Conservation (phyloP, 2,797 vertebrate genomes). For the Pampus argenteus region DNA sequence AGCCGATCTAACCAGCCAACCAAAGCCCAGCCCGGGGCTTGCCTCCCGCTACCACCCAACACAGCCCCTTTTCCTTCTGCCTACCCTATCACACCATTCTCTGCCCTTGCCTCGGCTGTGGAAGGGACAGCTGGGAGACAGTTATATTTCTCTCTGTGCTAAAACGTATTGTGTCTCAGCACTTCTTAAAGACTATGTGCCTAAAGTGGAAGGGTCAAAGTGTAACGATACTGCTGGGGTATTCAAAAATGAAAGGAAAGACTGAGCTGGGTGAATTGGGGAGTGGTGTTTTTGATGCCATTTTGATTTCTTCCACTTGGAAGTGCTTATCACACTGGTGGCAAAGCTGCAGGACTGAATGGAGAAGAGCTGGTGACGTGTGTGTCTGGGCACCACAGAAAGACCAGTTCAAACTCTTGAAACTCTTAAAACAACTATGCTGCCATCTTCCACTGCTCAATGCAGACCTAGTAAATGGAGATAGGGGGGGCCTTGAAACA, state of each 20-base stretch:
- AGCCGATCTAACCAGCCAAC: slow-evolving; percentile 69
- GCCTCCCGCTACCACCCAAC: slow-evolving; percentile 62
- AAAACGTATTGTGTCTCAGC: slow-evolving; percentile 71
- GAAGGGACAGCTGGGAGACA: slow-evolving; percentile 65
- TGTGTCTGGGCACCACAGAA: slow-evolving; percentile 32
- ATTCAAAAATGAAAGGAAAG: slow-evolving; percentile 41
- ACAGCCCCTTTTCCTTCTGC: slow-evolving; percentile 63
- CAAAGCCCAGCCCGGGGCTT: slow-evolving; percentile 49
- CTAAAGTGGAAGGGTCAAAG: slow-evolving; percentile 64
- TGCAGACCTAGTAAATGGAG: slow-evolving; percentile 50
- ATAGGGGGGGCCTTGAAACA: slow-evolving; percentile 35
- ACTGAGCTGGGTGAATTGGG: slow-evolving; percentile 33
- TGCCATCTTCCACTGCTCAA: slow-evolving; percentile 80
- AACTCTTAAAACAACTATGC: slow-evolving; percentile 68
- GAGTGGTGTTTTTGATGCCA: slow-evolving; percentile 44
- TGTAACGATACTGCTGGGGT: slow-evolving; percentile 44
- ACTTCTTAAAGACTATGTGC: slow-evolving; percentile 74
- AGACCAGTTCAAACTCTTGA: slow-evolving; percentile 57
- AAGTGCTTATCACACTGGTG: slow-evolving; percentile 45
- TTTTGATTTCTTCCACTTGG: slow-evolving; percentile 56
- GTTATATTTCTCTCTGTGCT: slow-evolving; percentile 71
- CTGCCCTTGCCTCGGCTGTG: slow-evolving; percentile 68
- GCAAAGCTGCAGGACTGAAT: slow-evolving; percentile 40
- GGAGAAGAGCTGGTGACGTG: slow-evolving; percentile 31
- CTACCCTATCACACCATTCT: slow-evolving; percentile 59